Evolutionary conservation across 2,797 vertebrate genomes (phyloP), one percentile per base, ranked within the genome.

Genomic region (Simalia tracyae): DNA sequence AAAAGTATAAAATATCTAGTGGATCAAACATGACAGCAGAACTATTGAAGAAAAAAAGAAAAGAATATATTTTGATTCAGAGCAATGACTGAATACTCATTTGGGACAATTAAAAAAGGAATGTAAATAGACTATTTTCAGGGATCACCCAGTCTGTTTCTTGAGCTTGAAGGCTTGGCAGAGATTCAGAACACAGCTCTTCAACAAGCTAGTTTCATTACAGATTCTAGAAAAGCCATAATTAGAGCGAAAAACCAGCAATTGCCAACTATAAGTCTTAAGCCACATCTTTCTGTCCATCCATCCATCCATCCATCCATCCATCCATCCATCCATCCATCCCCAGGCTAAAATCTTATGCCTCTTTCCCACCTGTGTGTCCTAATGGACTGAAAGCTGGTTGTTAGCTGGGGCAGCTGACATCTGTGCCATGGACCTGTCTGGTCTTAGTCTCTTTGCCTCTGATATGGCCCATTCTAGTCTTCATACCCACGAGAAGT

Each of bases 21-120:
- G 57, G 90, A 89, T 60, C 87, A 59, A 92, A 85, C 54, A 28
- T 54, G 60, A 91, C 46, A 72, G 46, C 56, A 91, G 90, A 81
- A 1, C 5, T 60, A 5, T 31, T 5, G 46, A 50, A 88, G 57
- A 72, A 36, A 5, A 36, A 19, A 5, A 72, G 24, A 31, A 89
- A 90, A 81, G 0, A n/a, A 87, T 50, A 6, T 28, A 81, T 46
- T 15, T 26, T 26, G 56, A 89, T 91, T 15, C 19, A 89, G 89
- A 86, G 31, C 28, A 89, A 22, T 84, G 12, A 54, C 9, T 3
- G 11, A 66, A 85, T 50, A 57, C 57, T 90, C 72, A 24, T 36
- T 84, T 63, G 36, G 28, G 87, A 7, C 57, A 1, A 42, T 76
- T 9, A 8, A 42, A 11, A 60, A 22, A 54, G 50, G 17, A 86